Evolutionary conservation across 2,888 invertebrate species (phyloP), one percentile per base, ranked within the genome.

Genomic region (Leptodirus hochenwartii): DNA sequence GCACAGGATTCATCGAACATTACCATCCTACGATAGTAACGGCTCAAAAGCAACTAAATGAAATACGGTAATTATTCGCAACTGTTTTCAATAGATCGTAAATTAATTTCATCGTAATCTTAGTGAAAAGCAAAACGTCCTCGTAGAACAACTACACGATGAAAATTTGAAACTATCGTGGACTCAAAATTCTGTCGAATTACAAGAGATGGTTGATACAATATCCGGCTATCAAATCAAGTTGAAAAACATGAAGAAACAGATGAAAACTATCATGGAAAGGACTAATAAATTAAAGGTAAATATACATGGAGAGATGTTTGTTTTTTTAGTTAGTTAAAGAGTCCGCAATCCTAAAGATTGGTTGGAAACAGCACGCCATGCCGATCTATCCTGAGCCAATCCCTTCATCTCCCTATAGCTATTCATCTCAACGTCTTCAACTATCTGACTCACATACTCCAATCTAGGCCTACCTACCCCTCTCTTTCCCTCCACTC

Each of bases 251-350:
- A 50, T 61, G 23, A 60, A 57, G 36, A 56, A 50, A 35, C 57
- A 59, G 37, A 60, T 61, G 55, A 39, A 44, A 25, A 36, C 36
- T 17, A 43, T 59, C 27, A 56, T 58, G 37, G 60, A 60, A 29
- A 47, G 50, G 37, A 52, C 51, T 25, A 41, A 43, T 2, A 58
- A 54, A 40, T 40, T 61, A 17, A 59, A 58, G 47, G 59, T 58
- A 43, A n/a, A n/a, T n/a, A n/a, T n/a, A n/a, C n/a, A n/a, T n/a
- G n/a, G n/a, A n/a, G n/a, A 44, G 41, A 37, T 15, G 8, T n/a
- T n/a, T n/a, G n/a, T n/a, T n/a, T n/a, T n/a, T n/a, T n/a, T n/a
- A n/a, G n/a, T n/a, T n/a, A n/a, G n/a, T n/a, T n/a, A n/a, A n/a
- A n/a, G n/a, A n/a, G n/a, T n/a, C n/a, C n/a, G n/a, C n/a, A n/a